These are phyloP conservation scores for Emberiza fucata DNA, from an alignment of 2,113 vertebrate species.

Conservation along the genomic window DNA sequence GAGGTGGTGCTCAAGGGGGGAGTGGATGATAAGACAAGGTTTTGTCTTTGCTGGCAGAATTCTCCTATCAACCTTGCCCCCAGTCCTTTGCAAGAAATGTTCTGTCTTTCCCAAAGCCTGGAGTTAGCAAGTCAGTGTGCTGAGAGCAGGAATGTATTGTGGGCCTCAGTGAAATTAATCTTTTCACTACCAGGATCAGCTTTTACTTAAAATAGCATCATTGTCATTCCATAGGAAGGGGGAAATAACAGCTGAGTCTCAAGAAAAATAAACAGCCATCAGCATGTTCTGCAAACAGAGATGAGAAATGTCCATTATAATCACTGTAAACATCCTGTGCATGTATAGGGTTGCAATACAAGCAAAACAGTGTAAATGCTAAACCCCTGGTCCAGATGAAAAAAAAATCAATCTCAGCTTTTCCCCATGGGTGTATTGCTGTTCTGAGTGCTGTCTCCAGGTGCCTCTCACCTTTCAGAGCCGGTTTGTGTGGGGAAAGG, in stretches of 20 bases:
- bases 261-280: not conserved
- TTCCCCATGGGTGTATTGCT: not conserved
- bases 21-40: not conserved
- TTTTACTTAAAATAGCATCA: conserved; percentile 30
- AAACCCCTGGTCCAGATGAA: not conserved
- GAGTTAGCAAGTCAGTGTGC: not conserved
- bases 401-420: conserved; percentile 12
- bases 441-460: not conserved
- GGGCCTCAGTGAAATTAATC: not conserved
- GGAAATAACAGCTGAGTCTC: conserved; percentile 38
- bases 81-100: not conserved
- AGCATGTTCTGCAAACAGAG: conserved; percentile 34
- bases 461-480: not conserved
- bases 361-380: not conserved
- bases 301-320: conserved; percentile 48
- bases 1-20: not conserved
- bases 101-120: not conserved
- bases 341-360: not conserved
- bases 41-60: not conserved
- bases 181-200: not conserved
- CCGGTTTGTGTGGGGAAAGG: not conserved
- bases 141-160: not conserved
- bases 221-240: not conserved
- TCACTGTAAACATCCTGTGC: conserved; percentile 11
- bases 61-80: not conserved